Percentiles rank a stretch among this genome's conserved stretches.
Conservation (phyloP, 2,888 invertebrate genomes). For the Oeneis ivallda region DNA sequence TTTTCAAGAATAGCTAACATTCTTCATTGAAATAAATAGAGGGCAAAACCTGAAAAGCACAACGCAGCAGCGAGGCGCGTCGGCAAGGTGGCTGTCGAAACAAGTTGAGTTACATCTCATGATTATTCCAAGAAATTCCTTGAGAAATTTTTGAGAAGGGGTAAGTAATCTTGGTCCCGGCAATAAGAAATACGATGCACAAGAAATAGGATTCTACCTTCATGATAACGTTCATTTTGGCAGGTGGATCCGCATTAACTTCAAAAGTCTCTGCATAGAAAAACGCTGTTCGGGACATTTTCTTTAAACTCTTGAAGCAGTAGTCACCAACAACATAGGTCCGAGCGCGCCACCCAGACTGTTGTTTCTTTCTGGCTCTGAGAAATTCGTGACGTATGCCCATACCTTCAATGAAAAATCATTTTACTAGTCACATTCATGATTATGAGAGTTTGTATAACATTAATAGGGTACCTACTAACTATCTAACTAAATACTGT, state of each 20-base stretch:
- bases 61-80: no score
- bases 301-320: constrained; percentile 53
- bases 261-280: constrained; percentile 67
- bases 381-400: constrained; percentile 52
- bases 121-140: no score
- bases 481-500: no score
- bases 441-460: no score
- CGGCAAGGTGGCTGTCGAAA: no score
- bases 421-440: neutral
- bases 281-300: constrained; percentile 44
- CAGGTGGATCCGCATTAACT: constrained; percentile 55
- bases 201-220: constrained; percentile 9
- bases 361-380: constrained; percentile 49
- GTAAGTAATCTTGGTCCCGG: no score
- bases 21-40: no score
- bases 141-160: no score
- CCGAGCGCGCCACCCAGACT: constrained; percentile 58
- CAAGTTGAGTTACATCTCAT: no score
- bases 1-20: no score
- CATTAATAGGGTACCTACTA: no score
- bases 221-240: constrained; percentile 48
- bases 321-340: constrained; percentile 57
- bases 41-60: no score
- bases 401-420: constrained; percentile 45
- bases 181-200: neutral